Base-by-base conservation (phyloP, 35 echinoderm and acorn worm species). In the Diadema setosum region DNA sequence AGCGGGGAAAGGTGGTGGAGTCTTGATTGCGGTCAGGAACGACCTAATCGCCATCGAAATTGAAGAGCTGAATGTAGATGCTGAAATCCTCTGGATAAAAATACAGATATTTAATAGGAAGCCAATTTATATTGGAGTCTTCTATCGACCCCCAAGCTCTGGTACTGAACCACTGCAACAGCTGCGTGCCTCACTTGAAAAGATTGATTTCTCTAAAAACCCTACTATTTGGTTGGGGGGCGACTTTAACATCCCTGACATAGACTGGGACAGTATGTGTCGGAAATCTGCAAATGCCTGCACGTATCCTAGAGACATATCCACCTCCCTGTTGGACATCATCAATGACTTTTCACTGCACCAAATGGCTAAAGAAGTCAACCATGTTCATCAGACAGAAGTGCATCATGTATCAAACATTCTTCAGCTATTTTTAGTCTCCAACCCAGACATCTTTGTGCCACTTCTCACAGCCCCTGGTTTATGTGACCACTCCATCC, bases 241-340 rank as follows among this genome's bases (percentile, higher is more conserved):
- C 5, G 93, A 91, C 48, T 95, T 95, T 60, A 95, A 83, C 42
- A 83, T 95, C 31, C 90, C 83, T 25, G 88, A 90, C 56, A 57
- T n/a, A n/a, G n/a, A n/a, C 21, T 95, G 93, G 75, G 83, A 64
- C n/a, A n/a, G n/a, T n/a, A n/a, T n/a, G n/a, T n/a, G n/a, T n/a
- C n/a, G n/a, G n/a, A n/a, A n/a, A n/a, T n/a, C n/a, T n/a, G n/a
- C n/a, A n/a, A n/a, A n/a, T n/a, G n/a, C n/a, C n/a, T n/a, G n/a
- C n/a, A n/a, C n/a, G n/a, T n/a, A n/a, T n/a, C n/a, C n/a, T n/a
- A n/a, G n/a, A n/a, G n/a, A n/a, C n/a, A n/a, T n/a, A n/a, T n/a
- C n/a, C n/a, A n/a, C n/a, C n/a, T n/a, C n/a, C n/a, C n/a, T n/a
- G n/a, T n/a, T n/a, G n/a, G n/a, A n/a, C n/a, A n/a, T n/a, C n/a